A percentile compares a stretch with the other conserved stretches of the same genome.
phyloP scores from a whole-genome alignment of 2,888 invertebrate species.

The Poecilobothrus nobilitatus region DNA sequence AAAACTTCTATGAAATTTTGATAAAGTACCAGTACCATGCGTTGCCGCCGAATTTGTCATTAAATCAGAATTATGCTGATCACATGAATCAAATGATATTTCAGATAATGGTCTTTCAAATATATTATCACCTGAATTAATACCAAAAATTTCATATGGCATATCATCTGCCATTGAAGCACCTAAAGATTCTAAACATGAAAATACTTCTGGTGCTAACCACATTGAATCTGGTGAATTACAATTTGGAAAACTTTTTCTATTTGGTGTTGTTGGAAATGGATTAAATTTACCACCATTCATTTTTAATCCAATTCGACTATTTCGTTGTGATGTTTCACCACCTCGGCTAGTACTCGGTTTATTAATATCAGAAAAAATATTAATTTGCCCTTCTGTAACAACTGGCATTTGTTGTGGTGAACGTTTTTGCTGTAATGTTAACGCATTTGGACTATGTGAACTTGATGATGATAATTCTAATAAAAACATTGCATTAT shows the following conservation, averaged over 20 bases:
- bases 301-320: slow-evolving; percentile 36
- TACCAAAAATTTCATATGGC: slow-evolving; percentile 43
- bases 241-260: slow-evolving; percentile 36
- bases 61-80: slow-evolving; percentile 38
- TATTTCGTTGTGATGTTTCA: slow-evolving; percentile 32
- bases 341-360: slow-evolving; percentile 42
- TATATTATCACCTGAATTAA: slow-evolving; percentile 37
- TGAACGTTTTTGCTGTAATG: slow-evolving; percentile 31
- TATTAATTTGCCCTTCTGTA: slow-evolving; percentile 38
- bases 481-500: slow-evolving; percentile 88
- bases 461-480: slow-evolving; percentile 68
- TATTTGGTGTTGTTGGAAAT: slow-evolving; percentile 31
- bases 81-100: slow-evolving; percentile 42
- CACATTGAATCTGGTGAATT: slow-evolving; percentile 40
- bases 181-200: slow-evolving; percentile 41
- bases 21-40: slow-evolving; percentile 30
- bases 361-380: slow-evolving; percentile 37
- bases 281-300: slow-evolving; percentile 25
- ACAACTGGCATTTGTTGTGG: slow-evolving; percentile 43
- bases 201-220: slow-evolving; percentile 42
- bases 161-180: slow-evolving; percentile 38
- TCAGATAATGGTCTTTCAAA: slow-evolving; percentile 43
- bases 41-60: slow-evolving; percentile 33
- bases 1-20: slow-evolving; percentile 69
- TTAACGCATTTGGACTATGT: slow-evolving; percentile 25